phyloP scores from a whole-genome alignment of 2,888 invertebrate genomes.

The Cheilosia vernalis region DNA sequence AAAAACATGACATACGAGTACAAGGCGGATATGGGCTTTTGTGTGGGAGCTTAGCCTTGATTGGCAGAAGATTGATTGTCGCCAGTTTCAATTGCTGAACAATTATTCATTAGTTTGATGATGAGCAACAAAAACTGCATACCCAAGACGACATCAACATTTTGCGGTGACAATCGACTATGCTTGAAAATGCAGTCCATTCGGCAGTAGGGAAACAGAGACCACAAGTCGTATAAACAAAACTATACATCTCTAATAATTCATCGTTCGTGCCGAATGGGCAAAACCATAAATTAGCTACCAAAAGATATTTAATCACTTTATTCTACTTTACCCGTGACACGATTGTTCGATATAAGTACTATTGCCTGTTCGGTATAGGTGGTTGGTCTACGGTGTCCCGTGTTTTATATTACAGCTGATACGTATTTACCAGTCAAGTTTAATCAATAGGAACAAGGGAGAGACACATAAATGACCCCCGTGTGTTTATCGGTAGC shows the following conservation, averaged over 20 bases:
- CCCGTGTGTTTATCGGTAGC: slow-evolving; percentile 27
- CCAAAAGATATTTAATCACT: slow-evolving; percentile 53
- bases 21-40: too few species aligned
- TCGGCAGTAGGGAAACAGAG: not conserved
- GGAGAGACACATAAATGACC: slow-evolving; percentile 20
- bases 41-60: too few species aligned
- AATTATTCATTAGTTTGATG: too few species aligned
- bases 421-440: too few species aligned
- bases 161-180: slow-evolving; percentile 16
- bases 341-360: slow-evolving; percentile 26
- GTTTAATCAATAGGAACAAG: slow-evolving; percentile 34
- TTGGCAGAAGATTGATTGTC: too few species aligned
- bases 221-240: slow-evolving; percentile 4
- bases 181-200: not conserved
- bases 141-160: not conserved
- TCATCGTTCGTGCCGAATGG: slow-evolving; percentile 25
- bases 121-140: not conserved
- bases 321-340: slow-evolving; percentile 53
- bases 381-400: slow-evolving; percentile 1
- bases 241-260: not conserved
- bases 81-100: too few species aligned
- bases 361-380: slow-evolving; percentile 2
- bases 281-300: slow-evolving; percentile 43
- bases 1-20: not conserved
- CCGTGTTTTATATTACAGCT: not conserved